These are phyloP conservation scores for Athalia cordata DNA, from an alignment of 2,888 invertebrate species.

Conservation along the genomic window DNA sequence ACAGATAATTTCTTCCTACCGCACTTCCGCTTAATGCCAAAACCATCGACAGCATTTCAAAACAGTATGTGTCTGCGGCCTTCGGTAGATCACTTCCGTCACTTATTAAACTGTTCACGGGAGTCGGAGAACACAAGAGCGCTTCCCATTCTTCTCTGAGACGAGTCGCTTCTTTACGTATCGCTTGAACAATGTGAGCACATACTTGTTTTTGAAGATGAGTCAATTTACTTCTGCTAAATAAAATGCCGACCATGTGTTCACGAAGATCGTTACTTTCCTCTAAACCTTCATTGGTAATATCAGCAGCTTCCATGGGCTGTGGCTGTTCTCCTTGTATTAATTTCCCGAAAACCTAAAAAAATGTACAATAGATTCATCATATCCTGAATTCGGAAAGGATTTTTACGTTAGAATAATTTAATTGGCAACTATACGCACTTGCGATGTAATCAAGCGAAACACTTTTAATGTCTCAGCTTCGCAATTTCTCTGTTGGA, in stretches of 20 bases:
- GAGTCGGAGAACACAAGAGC: slow-evolving; percentile 75
- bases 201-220: slow-evolving; percentile 92
- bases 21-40: slow-evolving; percentile 94
- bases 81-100: slow-evolving; percentile 75
- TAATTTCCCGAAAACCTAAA: slow-evolving; percentile 91
- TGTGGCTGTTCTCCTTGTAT: slow-evolving; percentile 81
- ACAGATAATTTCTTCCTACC: slow-evolving; percentile 92
- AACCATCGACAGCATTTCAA: slow-evolving; percentile 97
- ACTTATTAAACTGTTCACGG: slow-evolving; percentile 68
- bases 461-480: slow-evolving; percentile 94
- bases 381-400: not conserved
- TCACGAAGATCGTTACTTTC: slow-evolving; percentile 87
- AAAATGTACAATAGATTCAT: slow-evolving; percentile 39
- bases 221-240: slow-evolving; percentile 94
- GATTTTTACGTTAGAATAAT: not conserved
- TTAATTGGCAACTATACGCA: slow-evolving; percentile 62
- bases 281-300: slow-evolving; percentile 69
- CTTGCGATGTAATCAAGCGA: slow-evolving; percentile 92
- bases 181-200: slow-evolving; percentile 92
- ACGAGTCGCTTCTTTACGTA: slow-evolving; percentile 89
- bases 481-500: slow-evolving; percentile 92
- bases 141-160: slow-evolving; percentile 95
- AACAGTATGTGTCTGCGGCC: slow-evolving; percentile 93
- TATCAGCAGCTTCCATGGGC: slow-evolving; percentile 65
- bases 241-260: slow-evolving; percentile 97